Evolutionary conservation across 1,140 invertebrate species (phyloP), one percentile per base, ranked within the genome.

Genomic region (Drosophila gunungcola): DNA sequence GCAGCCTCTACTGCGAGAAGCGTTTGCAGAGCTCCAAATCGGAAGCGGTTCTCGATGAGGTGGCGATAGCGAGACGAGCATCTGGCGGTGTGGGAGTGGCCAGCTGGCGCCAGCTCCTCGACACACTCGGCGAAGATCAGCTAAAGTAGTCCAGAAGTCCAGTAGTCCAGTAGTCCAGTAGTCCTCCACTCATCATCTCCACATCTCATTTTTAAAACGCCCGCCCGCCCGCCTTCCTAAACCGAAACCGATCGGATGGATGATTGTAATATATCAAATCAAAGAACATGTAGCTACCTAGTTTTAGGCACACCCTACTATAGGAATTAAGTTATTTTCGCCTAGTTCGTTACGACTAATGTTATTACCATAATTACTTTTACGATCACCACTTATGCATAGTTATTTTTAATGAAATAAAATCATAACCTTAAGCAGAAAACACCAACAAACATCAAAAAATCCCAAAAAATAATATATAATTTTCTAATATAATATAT

Each of bases 1-100:
- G 91, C 25, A 83, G 79, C 45, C 70, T 92, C 3, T 92, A 79
- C 32, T 92, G 91, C 53, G 91, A 92, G 43, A 91, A 92, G 51
- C 91, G 91, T 4, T 55, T 92, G 32, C 83, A 92, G 60, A 76
- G 72, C 38, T 88, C 91, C 4, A 92, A 92, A 54, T 92, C 91
- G 7, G 91, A 92, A 58, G 81, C 81, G 21, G 39, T 81, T 21
- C 77, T 91, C 0, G 73, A 54, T n/a, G 52, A 48, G 53, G 13
- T 4, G 43, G 32, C 41, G 36, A 36, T 36, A 10, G 49, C 49
- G 52, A 27, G 16, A 38, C 3, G 25, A 29, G 39, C 27, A n/a
- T 16, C 54, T 27, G 21, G n/a, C 7, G 41, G 48, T 1, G 57
- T 51, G n/a, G 39, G 43, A 43, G 41, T 53, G 60, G n/a, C 42